These are phyloP conservation scores for Morpho helenor DNA, from an alignment of 2,888 invertebrate genomes.

Conservation along the genomic window DNA sequence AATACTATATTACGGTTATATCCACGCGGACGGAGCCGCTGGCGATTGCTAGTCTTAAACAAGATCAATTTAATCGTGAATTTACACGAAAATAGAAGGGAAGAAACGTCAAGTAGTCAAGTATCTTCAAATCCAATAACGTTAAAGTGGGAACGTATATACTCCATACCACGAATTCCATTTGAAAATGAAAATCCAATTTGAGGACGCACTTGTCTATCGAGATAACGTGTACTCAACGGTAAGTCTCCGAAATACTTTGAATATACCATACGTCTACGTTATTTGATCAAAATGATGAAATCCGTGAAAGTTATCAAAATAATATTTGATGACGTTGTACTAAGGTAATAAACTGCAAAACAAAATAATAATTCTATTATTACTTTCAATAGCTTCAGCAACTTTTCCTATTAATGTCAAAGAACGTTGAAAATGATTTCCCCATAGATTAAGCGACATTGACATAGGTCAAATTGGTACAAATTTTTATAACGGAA, in stretches of 20 bases:
- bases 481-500: neutral
- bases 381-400: no score
- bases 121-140: conserved; percentile 9
- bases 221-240: neutral
- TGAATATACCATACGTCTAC: neutral
- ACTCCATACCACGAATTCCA: conserved; percentile 5
- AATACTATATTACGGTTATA: no score
- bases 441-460: neutral
- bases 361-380: no score
- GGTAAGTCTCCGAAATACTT: neutral
- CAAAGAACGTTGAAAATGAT: neutral
- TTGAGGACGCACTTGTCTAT: conserved; percentile 9
- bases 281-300: no score
- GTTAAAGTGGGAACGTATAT: neutral
- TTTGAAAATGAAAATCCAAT: conserved; percentile 8
- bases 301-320: no score
- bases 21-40: no score
- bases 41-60: neutral
- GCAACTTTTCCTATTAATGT: neutral
- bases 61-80: neutral
- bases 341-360: no score
- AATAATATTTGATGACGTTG: no score
- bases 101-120: neutral
- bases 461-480: neutral
- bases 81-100: neutral